Conservation (phyloP, 2,797 vertebrate genomes). For the Eulemur coronatus region DNA sequence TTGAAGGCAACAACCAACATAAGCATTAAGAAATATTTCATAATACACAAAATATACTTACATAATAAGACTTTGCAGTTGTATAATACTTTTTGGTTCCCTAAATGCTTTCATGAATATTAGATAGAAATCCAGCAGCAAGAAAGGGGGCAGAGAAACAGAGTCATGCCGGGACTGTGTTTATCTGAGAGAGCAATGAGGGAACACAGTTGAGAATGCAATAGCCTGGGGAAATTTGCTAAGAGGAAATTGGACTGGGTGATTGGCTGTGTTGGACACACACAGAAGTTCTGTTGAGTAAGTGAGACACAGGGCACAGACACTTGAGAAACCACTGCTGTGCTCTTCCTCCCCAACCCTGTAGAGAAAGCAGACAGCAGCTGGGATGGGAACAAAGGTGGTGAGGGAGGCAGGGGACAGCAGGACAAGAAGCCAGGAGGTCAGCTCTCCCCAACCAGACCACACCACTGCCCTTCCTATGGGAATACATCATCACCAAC, state of each 20-base stretch:
- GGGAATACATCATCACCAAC: not conserved
- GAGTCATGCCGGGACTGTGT: not conserved
- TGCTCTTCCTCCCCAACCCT: too few relatives aligned
- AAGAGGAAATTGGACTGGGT: not conserved
- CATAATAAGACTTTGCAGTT: not conserved
- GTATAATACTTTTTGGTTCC: not conserved
- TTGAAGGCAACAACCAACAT: not conserved
- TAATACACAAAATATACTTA: not conserved
- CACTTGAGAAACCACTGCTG: not conserved
- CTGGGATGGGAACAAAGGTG: not conserved
- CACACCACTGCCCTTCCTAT: not conserved
- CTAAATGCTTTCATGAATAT: not conserved
- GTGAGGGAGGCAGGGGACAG: not conserved
- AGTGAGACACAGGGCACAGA: not conserved
- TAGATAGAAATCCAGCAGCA: not conserved
- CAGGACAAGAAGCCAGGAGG: not conserved
- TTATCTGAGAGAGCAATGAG: not conserved
- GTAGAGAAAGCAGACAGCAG: not conserved
- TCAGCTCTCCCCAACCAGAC: not conserved
- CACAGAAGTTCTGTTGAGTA: not conserved
- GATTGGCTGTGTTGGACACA: not conserved
- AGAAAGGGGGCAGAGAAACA: not conserved
- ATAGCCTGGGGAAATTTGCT: not conserved
- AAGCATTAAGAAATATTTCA: not conserved
- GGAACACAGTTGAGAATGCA: not conserved